These are phyloP conservation scores for Neolamprologus toae DNA, from an alignment of 2,113 vertebrate genomes.

Conservation along the genomic window DNA sequence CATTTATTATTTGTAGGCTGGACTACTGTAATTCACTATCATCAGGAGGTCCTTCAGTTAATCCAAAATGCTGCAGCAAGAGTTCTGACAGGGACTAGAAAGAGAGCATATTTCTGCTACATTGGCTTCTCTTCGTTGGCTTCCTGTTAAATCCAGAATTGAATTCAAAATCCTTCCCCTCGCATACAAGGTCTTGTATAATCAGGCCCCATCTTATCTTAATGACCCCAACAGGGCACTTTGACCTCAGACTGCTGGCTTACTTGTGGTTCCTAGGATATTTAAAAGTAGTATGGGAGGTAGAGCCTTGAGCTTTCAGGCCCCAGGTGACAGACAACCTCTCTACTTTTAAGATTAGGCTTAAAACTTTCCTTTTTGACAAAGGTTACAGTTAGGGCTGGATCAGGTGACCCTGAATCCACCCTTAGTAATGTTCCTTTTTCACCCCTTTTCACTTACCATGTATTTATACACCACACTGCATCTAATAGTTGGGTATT, in stretches of 20 bases:
- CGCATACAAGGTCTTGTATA: neutral
- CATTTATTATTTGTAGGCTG: neutral
- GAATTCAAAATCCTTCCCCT: rapidly evolving
- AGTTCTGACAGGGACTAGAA: neutral
- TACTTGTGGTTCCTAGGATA: neutral
- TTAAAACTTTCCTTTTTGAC: neutral
- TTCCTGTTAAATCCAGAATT: neutral
- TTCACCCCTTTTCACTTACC: neutral
- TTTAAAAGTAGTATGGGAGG: neutral
- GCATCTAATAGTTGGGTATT: neutral
- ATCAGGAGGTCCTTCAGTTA: neutral
- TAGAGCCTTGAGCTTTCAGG: rapidly evolving
- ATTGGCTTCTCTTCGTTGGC: neutral
- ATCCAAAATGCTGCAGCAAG: neutral
- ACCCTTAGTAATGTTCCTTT: neutral
- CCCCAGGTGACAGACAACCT: neutral
- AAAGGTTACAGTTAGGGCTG: neutral
- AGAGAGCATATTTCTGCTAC: neutral
- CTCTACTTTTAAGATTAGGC: neutral
- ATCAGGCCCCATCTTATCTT: neutral
- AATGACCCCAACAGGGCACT: neutral
- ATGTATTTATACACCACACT: neutral
- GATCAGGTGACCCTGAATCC: neutral
- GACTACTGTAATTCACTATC: neutral
- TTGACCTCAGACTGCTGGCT: rapidly evolving